phyloP scores from a whole-genome alignment of 2,888 invertebrate genomes.

The Dyspetes luteomarginatus region DNA sequence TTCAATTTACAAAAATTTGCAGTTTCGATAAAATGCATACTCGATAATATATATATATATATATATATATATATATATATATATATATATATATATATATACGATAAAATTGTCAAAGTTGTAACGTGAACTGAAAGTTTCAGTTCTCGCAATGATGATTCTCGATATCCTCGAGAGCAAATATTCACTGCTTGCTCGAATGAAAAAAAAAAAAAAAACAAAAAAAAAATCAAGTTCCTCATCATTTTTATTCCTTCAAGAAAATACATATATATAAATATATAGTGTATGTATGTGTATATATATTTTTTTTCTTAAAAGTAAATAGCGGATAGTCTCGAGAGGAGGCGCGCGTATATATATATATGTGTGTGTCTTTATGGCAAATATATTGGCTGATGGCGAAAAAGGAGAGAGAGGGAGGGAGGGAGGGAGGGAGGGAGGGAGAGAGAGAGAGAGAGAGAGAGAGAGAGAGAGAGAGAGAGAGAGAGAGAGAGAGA shows the following conservation, averaged over 20 bases:
- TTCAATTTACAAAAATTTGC: conserved; percentile 53
- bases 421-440: conserved; percentile 15
- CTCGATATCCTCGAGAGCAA: neutral
- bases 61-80: too few relatives aligned
- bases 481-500: conserved; percentile 13
- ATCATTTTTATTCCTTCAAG: conserved; percentile 50
- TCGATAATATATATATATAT: conserved; percentile 9
- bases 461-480: neutral
- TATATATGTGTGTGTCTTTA: conserved; percentile 11
- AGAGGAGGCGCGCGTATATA: neutral
- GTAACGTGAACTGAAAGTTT: neutral
- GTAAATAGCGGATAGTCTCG: conserved; percentile 43
- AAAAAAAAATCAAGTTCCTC: conserved; percentile 55
- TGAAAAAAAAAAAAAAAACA: neutral
- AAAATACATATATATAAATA: conserved; percentile 29
- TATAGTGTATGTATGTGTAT: conserved; percentile 14
- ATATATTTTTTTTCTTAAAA: conserved; percentile 59
- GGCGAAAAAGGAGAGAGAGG: neutral
- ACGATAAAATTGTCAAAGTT: neutral
- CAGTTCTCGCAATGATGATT: neutral
- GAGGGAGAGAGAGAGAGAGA: neutral
- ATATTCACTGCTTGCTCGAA: conserved; percentile 15
- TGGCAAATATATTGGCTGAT: conserved; percentile 1
- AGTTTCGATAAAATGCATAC: conserved; percentile 19
- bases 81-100: too few relatives aligned